Evolutionary conservation across 1,140 invertebrate species (phyloP).

Genomic region (Ephestia elutella): DNA sequence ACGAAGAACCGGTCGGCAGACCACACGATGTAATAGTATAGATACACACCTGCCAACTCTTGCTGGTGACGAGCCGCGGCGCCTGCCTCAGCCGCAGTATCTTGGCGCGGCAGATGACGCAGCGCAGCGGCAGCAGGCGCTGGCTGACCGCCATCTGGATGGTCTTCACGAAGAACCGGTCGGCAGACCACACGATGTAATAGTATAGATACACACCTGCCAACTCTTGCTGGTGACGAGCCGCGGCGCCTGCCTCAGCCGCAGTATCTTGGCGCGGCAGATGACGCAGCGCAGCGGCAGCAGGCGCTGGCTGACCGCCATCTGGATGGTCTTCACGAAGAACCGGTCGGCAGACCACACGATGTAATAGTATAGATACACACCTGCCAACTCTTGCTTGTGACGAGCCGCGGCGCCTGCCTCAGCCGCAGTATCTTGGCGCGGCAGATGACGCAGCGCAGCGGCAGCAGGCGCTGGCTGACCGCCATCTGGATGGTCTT

Average conservation of each 20-base stretch:
- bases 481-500: constrained; percentile 98
- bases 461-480: constrained; percentile 90
- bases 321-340: constrained; percentile 98
- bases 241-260: constrained; percentile 80
- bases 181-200: constrained; percentile 89
- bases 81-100: constrained; percentile 87
- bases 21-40: constrained; percentile 82
- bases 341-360: constrained; percentile 96
- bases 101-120: constrained; percentile 94
- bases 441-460: constrained; percentile 95
- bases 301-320: constrained; percentile 93
- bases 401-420: constrained; percentile 72
- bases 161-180: constrained; percentile 96
- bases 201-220: constrained; percentile 47
- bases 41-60: constrained; percentile 67
- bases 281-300: constrained; percentile 95
- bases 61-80: constrained; percentile 64
- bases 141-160: constrained; percentile 97
- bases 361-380: constrained; percentile 12
- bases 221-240: constrained; percentile 72
- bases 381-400: constrained; percentile 74
- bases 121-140: constrained; percentile 90
- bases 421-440: constrained; percentile 90
- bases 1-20: constrained; percentile 94
- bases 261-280: constrained; percentile 91